Evolutionary conservation across 2,888 invertebrate species (phyloP).

Genomic region (Pristionchus arcanus): DNA sequence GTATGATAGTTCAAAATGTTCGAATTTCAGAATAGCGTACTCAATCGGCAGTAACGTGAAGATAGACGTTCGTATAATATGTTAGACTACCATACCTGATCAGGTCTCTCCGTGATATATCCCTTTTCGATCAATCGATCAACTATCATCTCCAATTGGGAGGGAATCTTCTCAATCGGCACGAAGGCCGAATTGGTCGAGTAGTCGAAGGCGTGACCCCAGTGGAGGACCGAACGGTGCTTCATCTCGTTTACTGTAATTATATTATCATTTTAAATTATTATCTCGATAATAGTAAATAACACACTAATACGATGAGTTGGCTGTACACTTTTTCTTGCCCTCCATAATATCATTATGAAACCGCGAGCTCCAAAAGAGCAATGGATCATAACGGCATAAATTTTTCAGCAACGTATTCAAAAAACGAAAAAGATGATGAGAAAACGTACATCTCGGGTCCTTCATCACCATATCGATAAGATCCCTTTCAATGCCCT

Average conservation of each 20-base stretch:
- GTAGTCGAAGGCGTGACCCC: constrained; percentile 76
- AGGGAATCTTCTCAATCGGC: constrained; percentile 64
- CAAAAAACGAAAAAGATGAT: neutral
- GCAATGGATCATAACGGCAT: neutral
- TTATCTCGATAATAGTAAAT: no score
- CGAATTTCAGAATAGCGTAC: neutral
- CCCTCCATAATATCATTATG: no score
- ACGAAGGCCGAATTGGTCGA: constrained; percentile 65
- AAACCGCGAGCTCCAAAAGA: no score
- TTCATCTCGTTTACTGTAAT: constrained; percentile 59
- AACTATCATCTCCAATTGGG: constrained; percentile 61
- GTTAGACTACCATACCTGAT: constrained; percentile 64
- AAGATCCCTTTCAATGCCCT: constrained; percentile 60
- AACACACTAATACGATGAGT: no score
- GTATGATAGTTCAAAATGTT: neutral
- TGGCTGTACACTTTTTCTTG: no score
- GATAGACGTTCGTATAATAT: no score
- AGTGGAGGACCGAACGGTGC: constrained; percentile 76
- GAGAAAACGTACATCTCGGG: neutral
- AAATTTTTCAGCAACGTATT: neutral
- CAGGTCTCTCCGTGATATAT: constrained; percentile 61
- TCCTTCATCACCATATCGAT: constrained; percentile 56
- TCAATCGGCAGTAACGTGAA: no score
- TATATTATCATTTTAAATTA: no score
- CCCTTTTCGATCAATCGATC: constrained; percentile 61